Base-by-base conservation (phyloP, 2,113 vertebrate genomes). In the Caloenas nicobarica region DNA sequence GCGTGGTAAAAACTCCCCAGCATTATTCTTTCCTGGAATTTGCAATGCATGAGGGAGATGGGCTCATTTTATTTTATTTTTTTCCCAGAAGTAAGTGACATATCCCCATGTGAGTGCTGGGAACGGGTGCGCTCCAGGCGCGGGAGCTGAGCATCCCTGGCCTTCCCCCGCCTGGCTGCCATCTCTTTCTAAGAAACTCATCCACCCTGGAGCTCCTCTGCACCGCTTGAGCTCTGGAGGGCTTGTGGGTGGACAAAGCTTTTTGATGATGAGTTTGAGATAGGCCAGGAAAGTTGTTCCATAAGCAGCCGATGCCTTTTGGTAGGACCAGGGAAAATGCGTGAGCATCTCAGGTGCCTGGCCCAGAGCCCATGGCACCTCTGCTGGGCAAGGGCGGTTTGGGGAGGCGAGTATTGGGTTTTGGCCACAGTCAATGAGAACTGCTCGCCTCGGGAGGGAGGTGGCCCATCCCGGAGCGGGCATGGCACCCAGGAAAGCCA, bases 31-130 rank as follows among this genome's bases (percentile, higher is more conserved):
- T 40, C 48, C 40, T 79, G 54, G 50, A 88, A 96, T 96, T 93
- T 95, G 91, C 95, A 91, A 91, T 91, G 90, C 92, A 90, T 96
- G 89, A 95, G 86, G 62, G 76, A 93, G 82, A 82, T 95, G 40
- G 79, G 77, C 50, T 81, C 42, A 28, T 90, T 95, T 79, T 46
- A n/a, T 86, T 22, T 7, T 31, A 54, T n/a, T 38, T 84, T 76
- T 81, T 65, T 56, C 18, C 76, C 58, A 70, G 72, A 80, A 96
- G 62, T 88, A 81, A 95, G 72, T 88, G 88, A 60, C 64, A 66
- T 87, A 51, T 96, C 68, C 82, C 71, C 16, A 2, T 61, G 82
- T 57, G 81, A 82, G 87, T 11, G 57, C 46, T 90, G 79, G 71
- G 70, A 89, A 76, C 13, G 8, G 79, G 83, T 13, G 6, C 65